These are phyloP conservation scores for Ctenopoma kingsleyae DNA, from an alignment of 2,797 vertebrate species.

Conservation along the genomic window DNA sequence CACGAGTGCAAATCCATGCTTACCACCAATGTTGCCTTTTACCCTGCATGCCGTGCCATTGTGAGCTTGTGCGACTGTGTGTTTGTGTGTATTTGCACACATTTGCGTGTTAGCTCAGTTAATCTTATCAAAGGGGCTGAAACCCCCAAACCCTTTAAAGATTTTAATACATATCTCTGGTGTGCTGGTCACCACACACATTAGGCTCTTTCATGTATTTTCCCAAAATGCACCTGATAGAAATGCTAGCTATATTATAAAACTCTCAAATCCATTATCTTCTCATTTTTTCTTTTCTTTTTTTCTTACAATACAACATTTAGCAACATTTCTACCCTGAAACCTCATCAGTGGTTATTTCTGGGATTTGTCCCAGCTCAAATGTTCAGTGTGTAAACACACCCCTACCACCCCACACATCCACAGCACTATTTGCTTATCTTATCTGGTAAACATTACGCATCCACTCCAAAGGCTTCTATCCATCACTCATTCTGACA, in stretches of 20 bases:
- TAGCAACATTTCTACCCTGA: conserved; percentile 10
- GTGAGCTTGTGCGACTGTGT: neutral
- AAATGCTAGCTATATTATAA: conserved; percentile 28
- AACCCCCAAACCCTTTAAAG: conserved; percentile 53
- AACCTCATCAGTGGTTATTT: conserved; percentile 28
- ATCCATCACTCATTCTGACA: conserved; percentile 66
- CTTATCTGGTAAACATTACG: conserved; percentile 79
- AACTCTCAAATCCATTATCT: conserved; percentile 40
- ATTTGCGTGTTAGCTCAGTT: conserved; percentile 41
- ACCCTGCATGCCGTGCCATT: conserved; percentile 24
- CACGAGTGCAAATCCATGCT: conserved; percentile 31
- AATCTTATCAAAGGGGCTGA: conserved; percentile 69
- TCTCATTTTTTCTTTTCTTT: conserved; percentile 19
- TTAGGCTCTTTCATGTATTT: conserved; percentile 50
- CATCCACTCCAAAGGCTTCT: conserved; percentile 54
- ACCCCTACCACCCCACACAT: conserved; percentile 20
- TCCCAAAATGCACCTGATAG: conserved; percentile 45
- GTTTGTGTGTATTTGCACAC: neutral
- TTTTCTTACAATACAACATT: neutral
- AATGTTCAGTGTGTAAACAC: conserved; percentile 62
- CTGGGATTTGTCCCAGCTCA: conserved; percentile 66
- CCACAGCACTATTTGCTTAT: conserved; percentile 69
- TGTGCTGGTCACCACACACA: conserved; percentile 49
- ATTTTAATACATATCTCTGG: conserved; percentile 42
- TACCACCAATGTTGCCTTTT: conserved; percentile 41